Evolutionary conservation across 2,113 vertebrate species (phyloP), one percentile per base, ranked within the genome.

Genomic region (Macquaria australasica): DNA sequence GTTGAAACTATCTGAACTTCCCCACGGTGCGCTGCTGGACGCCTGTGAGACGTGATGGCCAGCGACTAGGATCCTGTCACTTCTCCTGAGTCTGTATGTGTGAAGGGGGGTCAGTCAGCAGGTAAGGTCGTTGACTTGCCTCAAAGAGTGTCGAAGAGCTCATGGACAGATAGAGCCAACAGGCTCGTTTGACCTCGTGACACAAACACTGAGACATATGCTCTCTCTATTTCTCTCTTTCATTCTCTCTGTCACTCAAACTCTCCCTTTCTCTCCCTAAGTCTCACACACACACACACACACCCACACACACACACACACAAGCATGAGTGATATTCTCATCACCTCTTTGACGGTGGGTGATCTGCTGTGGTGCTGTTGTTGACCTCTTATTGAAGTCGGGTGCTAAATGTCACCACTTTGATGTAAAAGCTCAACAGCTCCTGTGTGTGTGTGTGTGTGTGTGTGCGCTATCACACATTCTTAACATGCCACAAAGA

Each of bases 381-480:
- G 85, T 84, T 89, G 92, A 89, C 90, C 91, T 91, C 90, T 90
- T 85, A 87, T 81, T 93, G 92, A 94, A 77, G 79, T 64, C 23
- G 68, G 83, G 81, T 87, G 93, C 84, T 81, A 94, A 91, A 91
- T 91, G 92, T 90, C 89, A 83, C 63, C 77, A 84, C 93, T 96
- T 96, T 96, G 94, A 95, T 94, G 92, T 91, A 58, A 81, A 84
- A 77, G 73, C 89, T 93, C 82, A 89, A 82, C 82, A 82, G 73
- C 73, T 68, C 20, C 34, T 87, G 56, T 76, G 81, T 75, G 67
- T 73, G 39, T 80, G 55, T 76, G 74, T 78, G 55, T 48, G 58
- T 56, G 77, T 71, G 75, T 71, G 55, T 31, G 68, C 39, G 68
- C 39, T 68, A 41, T 77, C 58, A 48, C 59, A 73, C 88, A 91